Base-by-base conservation (phyloP, 2,888 invertebrate genomes). In the Ormyrus nitidulus region DNA sequence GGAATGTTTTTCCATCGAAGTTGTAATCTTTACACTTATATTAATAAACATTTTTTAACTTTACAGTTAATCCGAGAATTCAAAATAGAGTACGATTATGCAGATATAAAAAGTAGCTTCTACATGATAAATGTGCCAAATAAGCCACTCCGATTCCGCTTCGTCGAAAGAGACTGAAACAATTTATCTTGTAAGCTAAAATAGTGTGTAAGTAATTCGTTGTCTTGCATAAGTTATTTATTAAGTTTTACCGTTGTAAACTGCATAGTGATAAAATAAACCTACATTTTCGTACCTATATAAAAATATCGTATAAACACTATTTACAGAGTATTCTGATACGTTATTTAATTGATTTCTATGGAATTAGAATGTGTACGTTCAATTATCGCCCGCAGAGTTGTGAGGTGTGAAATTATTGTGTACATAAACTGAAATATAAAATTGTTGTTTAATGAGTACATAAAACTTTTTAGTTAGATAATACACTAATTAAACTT, bases 41-140 rank as follows among this genome's bases (percentile, higher is more conserved):
- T n/a, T 51, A 56, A 56, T 19, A 65, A 65, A 62, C 10, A 75
- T 19, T 19, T 75, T 64, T 68, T 73, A 66, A 13, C 61, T 11
- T 91, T 91, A 58, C 89, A 94, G 94, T 85, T 94, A 76, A 83
- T 94, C 73, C 92, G 92, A 83, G 93, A 93, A 85, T 94, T 93
- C 86, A 92, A 92, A 86, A 89, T 95, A 66, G 94, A 94, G 85
- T 94, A 94, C 85, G 93, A 94, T 85, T 94, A 94, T 86, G 94
- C 93, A 11, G 94, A 94, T 79, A 93, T 94, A 66, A 89, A 90
- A 77, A 92, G 93, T 74, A 93, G 92, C 65, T 92, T 92, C 84
- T 91, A 91, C 84, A 92, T 94, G 85, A 91, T 94, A 82, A 92
- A 93, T 34, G 92, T 91, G 81, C 94, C 94, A 5, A 92, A 92